Evolutionary conservation across 2,888 invertebrate species (phyloP).

Genomic region (Halictus quadricinctus): DNA sequence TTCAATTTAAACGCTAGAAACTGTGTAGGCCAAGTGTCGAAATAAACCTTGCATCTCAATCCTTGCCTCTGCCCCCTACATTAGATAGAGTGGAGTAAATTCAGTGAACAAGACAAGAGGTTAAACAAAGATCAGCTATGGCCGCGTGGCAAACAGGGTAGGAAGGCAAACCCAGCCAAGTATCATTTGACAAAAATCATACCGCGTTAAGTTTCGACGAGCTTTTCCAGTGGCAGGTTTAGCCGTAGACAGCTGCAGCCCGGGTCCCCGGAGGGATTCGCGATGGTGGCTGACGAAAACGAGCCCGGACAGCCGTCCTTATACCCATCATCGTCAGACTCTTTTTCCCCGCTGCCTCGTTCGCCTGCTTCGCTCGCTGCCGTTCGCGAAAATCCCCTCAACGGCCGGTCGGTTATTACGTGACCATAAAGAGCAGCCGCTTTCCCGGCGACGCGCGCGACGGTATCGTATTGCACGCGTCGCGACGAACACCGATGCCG

Average conservation of each 20-base stretch:
- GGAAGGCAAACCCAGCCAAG: slow-evolving; percentile 16
- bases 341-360: slow-evolving; percentile 54
- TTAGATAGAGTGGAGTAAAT: background rate
- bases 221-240: slow-evolving; percentile 74
- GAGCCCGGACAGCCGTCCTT: slow-evolving; percentile 80
- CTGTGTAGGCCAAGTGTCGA: background rate
- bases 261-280: slow-evolving; percentile 75
- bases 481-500: slow-evolving; percentile 55
- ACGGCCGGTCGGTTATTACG: slow-evolving; percentile 59
- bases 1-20: background rate
- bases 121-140: slow-evolving; percentile 10
- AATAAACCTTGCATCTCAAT: background rate
- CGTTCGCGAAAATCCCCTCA: slow-evolving; percentile 45
- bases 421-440: slow-evolving; percentile 67
- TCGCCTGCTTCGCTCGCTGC: slow-evolving; percentile 11
- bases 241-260: slow-evolving; percentile 79
- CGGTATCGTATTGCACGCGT: slow-evolving; percentile 65
- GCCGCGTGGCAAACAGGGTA: background rate
- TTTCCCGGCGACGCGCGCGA: slow-evolving; percentile 42
- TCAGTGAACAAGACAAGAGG: background rate
- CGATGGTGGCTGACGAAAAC: slow-evolving; percentile 78
- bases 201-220: slow-evolving; percentile 72
- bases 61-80: background rate
- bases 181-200: slow-evolving; percentile 62
- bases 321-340: slow-evolving; percentile 80